Conservation (phyloP, 1,140 invertebrate genomes). For the Chelonus insularis region DNA sequence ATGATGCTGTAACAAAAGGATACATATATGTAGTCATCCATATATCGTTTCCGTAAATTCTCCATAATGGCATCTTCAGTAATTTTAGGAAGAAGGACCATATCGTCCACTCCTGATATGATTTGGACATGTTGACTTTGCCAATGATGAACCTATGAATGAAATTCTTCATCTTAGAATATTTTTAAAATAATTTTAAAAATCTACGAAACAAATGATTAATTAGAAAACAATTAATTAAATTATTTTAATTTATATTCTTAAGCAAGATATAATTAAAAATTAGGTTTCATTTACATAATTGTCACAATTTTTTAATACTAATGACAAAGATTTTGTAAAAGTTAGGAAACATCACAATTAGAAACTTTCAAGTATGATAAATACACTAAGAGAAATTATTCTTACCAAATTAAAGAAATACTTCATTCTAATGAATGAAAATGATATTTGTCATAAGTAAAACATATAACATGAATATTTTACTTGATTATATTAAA, state of each 20-base stretch:
- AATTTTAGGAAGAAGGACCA: slow-evolving; percentile 78
- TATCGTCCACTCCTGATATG: slow-evolving; percentile 78
- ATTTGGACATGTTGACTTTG: slow-evolving; percentile 77
- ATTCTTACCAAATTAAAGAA: too few relatives aligned
- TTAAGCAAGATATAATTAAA: slow-evolving; percentile 40
- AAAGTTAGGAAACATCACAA: too few relatives aligned
- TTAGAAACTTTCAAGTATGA: too few relatives aligned
- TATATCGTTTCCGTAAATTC: slow-evolving; percentile 74
- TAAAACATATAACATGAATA: neutral
- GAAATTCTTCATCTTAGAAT: too few relatives aligned
- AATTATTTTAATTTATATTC: too few relatives aligned
- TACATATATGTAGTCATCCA: slow-evolving; percentile 79
- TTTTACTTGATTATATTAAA: too few relatives aligned
- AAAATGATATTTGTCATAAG: neutral
- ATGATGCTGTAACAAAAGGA: slow-evolving; percentile 55
- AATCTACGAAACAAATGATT: too few relatives aligned
- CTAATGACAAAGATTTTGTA: too few relatives aligned
- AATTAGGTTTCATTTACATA: neutral
- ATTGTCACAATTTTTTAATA: neutral
- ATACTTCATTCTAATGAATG: neutral
- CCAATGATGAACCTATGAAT: slow-evolving; percentile 67
- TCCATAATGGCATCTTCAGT: slow-evolving; percentile 74
- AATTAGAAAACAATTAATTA: too few relatives aligned
- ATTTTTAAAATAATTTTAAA: too few relatives aligned
- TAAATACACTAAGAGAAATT: too few relatives aligned